Evolutionary conservation across 2,797 vertebrate genomes (phyloP), one percentile per base, ranked within the genome.

Genomic region (Leucoraja ocellata): DNA sequence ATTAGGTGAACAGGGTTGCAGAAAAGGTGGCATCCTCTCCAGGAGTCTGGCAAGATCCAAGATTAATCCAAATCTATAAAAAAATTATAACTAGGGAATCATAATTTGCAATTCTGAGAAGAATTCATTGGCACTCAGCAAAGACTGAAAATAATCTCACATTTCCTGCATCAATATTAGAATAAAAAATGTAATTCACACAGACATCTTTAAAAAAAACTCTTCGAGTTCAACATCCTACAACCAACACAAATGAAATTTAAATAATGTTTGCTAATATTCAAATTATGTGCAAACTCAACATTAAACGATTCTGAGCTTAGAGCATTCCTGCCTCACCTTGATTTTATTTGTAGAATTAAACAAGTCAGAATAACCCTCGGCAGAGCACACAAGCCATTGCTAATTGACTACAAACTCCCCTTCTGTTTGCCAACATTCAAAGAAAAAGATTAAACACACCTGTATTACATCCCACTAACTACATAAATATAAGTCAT

Each of bases 401-500:
- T 39, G 18, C 86, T 32, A 32, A 39, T 91, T 68, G 3, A 23
- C 65, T 91, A 71, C 81, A 54, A 91, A 39, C 32, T 91, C 63
- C 71, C 16, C 86, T 63, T 25, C 61, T 71, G 8, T 91, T 91
- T 39, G 36, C 32, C 32, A 91, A 23, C 63, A 71, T 18, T 36
- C 36, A 65, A 71, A 91, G 68, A n/a, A 86, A 18, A 86, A 65
- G n/a, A 18, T 71, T 90, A 91, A 91, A 71, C n/a, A 71, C 63
- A 91, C 16, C 63, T 71, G 65, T 18, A 91, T 61, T n/a, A 18
- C 65, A 10, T 68, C 16, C n/a, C n/a, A 68, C 61, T 16, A 68
- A 13, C 32, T 68, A 65, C n/a, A 90, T 90, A n/a, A 32, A 68
- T 36, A 80, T 0, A 23, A 32, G 39, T 90, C 86, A 68, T 39